Base-by-base conservation (phyloP, 2,797 vertebrate species). In the Semaprochilodus insignis region DNA sequence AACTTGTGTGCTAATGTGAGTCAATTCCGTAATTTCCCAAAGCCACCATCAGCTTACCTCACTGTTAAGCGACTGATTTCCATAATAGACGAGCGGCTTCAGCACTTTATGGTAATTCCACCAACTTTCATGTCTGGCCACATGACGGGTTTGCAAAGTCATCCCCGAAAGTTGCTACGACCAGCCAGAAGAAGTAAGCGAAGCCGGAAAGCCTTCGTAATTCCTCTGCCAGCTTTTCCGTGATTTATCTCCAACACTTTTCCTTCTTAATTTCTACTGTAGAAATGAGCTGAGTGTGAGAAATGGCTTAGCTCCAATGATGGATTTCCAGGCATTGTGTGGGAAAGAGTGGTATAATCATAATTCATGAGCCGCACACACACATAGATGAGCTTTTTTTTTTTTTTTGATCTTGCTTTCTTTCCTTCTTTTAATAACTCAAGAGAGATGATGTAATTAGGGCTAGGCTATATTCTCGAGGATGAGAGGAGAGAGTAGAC, bases 291-390 rank as follows among this genome's bases (percentile, higher is more conserved):
- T 85, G 85, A 67, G 83, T 87, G 75, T 73, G 23, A 85, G 74
- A 88, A 87, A 88, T 78, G 78, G 74, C 85, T 84, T 40, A 74
- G 87, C 90, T 93, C 88, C 90, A 88, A 84, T 89, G 89, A 90
- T 86, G 21, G 88, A 88, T 85, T 92, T 91, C 89, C 91, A 88
- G 89, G 81, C 87, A 92, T 93, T 91, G 91, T 93, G 80, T 80
- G n/a, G 80, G 70, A 89, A 88, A 76, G 36, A 76, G 36, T 17
- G 51, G 16, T 80, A 36, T 79, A 36, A 40, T 54, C 60, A 19
- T 55, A 74, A 67, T 23, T 44, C n/a, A 69, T 36, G n/a, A 66
- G 31, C 54, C 44, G 40, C 31, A 57, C 15, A 40, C n/a, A n/a
- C 72, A 54, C 31, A 83, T 57, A 52, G 31, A 77, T 67, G 60